Percentiles rank a stretch among this genome's conserved stretches.
phyloP scores from a whole-genome alignment of 1,140 invertebrate genomes.

The Drosophila mauritiana region DNA sequence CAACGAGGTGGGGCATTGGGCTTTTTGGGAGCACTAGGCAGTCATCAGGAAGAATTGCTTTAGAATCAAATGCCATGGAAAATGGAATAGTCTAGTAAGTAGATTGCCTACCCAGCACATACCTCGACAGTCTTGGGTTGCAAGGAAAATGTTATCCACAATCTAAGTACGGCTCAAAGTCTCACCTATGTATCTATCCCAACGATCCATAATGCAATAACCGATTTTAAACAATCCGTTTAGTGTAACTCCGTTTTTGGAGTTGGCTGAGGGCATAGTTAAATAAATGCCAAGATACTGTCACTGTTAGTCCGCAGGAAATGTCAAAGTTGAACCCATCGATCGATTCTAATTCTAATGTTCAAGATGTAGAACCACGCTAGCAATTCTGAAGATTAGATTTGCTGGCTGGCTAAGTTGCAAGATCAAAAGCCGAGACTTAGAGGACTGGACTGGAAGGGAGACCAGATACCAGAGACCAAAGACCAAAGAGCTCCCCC shows the following conservation, averaged over 20 bases:
- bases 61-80: conserved; percentile 4
- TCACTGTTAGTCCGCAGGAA: conserved; percentile 2
- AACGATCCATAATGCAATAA: too few relatives aligned
- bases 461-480: too few relatives aligned
- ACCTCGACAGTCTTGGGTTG: too few relatives aligned
- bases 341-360: neutral
- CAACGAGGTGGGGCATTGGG: neutral
- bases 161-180: too few relatives aligned
- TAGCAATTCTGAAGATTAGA: conserved; percentile 24
- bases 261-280: neutral
- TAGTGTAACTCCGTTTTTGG: too few relatives aligned
- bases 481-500: conserved; percentile 23
- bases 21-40: neutral
- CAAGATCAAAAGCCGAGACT: neutral
- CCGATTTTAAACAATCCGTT: too few relatives aligned
- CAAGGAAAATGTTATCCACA: too few relatives aligned
- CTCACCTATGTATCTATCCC: too few relatives aligned
- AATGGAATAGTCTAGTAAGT: neutral
- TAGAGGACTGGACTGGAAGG: too few relatives aligned
- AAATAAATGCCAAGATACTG: neutral
- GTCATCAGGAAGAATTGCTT: neutral
- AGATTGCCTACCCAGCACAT: too few relatives aligned
- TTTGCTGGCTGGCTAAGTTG: too few relatives aligned
- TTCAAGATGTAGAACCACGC: conserved; percentile 13
- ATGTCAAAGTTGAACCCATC: conserved; percentile 24